Evolutionary conservation across 2,113 vertebrate species (phyloP).

Genomic region (Platichthys flesus): DNA sequence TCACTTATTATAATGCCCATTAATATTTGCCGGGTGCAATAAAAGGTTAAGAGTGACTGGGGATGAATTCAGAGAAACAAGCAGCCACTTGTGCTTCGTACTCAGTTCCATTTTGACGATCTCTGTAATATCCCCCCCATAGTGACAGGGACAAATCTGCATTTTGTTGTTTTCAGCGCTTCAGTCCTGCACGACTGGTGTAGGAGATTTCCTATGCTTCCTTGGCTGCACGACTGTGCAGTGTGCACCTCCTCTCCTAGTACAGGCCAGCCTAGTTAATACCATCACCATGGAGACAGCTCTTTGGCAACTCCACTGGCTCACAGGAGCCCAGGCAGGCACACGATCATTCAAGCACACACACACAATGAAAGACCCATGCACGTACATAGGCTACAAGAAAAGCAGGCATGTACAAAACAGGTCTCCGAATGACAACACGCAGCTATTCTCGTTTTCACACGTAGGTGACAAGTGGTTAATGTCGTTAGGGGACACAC

Average conservation of each 20-base stretch:
- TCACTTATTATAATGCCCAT: conserved; percentile 39
- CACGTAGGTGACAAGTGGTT: conserved; percentile 53
- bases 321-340: conserved; percentile 69
- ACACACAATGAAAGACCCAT: conserved; percentile 54
- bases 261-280: conserved; percentile 74
- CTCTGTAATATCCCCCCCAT: not conserved
- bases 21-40: conserved; percentile 52
- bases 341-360: conserved; percentile 60
- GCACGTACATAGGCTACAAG: conserved; percentile 40
- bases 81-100: conserved; percentile 36
- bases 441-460: conserved; percentile 51
- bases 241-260: conserved; percentile 63
- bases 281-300: conserved; percentile 81
- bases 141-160: conserved; percentile 40
- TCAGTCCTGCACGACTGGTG: conserved; percentile 46
- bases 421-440: conserved; percentile 45
- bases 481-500: conserved; percentile 15
- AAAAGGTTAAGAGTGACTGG: conserved; percentile 24
- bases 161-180: conserved; percentile 47
- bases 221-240: conserved; percentile 55
- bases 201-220: conserved; percentile 56
- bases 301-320: conserved; percentile 69
- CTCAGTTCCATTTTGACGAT: conserved; percentile 8
- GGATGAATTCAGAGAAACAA: conserved; percentile 47
- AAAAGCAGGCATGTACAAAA: conserved; percentile 56